phyloP scores from a whole-genome alignment of 1,140 invertebrate genomes.

The Caenorhabditis briggsae region DNA sequence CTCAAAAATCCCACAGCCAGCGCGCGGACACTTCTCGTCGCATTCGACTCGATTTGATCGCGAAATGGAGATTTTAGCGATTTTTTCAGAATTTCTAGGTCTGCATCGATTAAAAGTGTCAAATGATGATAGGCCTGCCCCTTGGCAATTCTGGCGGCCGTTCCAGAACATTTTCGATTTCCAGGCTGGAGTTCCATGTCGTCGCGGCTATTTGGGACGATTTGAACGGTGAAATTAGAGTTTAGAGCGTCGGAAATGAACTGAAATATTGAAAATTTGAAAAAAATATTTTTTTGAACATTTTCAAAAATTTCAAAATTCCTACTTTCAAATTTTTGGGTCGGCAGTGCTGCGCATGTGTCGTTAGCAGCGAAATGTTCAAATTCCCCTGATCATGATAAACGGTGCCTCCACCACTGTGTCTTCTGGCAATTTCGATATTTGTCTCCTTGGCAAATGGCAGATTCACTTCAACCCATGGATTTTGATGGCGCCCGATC shows the following conservation, averaged over 20 bases:
- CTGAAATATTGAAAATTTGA: neutral
- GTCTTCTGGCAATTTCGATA: slow-evolving; percentile 84
- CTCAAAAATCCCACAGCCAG: slow-evolving; percentile 72
- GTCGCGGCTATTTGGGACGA: slow-evolving; percentile 70
- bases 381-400: slow-evolving; percentile 86
- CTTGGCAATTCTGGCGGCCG: slow-evolving; percentile 73
- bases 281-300: slow-evolving; percentile 60
- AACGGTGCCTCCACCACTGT: slow-evolving; percentile 95
- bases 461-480: slow-evolving; percentile 90
- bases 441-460: slow-evolving; percentile 63
- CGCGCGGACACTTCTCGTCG: slow-evolving; percentile 72
- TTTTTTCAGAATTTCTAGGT: slow-evolving; percentile 66
- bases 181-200: slow-evolving; percentile 73
- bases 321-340: slow-evolving; percentile 69
- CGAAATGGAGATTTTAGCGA: slow-evolving; percentile 68
- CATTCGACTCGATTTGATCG: slow-evolving; percentile 72
- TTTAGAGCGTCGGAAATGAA: slow-evolving; percentile 47
- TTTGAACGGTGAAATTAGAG: slow-evolving; percentile 43
- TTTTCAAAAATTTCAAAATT: slow-evolving; percentile 66
- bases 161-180: slow-evolving; percentile 74
- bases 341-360: slow-evolving; percentile 71
- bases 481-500: slow-evolving; percentile 95
- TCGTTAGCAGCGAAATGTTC: slow-evolving; percentile 73
- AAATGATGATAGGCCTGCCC: slow-evolving; percentile 76
- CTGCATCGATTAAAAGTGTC: slow-evolving; percentile 71